A percentile compares a stretch with the other conserved stretches of the same genome.
These are phyloP conservation scores for Teleogryllus oceanicus DNA, from an alignment of 2,888 invertebrate genomes.

Conservation along the genomic window DNA sequence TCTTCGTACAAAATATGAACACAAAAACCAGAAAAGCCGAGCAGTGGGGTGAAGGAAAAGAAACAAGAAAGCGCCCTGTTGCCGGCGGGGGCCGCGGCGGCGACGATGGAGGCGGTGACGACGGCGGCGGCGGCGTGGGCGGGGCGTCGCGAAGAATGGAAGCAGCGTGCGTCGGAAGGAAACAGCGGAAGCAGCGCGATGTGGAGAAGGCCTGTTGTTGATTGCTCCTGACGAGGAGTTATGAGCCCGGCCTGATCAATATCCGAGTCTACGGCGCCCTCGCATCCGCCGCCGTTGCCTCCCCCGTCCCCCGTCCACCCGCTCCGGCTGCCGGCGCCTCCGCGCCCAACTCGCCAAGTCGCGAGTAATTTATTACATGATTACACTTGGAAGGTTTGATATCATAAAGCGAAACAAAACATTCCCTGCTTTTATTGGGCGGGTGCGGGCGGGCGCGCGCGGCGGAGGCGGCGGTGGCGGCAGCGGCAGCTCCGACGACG, in stretches of 20 bases:
- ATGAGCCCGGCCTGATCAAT: conserved; percentile 11
- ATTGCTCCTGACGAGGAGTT: conserved; percentile 9
- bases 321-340: not conserved
- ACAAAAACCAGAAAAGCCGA: not conserved
- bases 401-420: conserved; percentile 27
- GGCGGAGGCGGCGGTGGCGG: not conserved
- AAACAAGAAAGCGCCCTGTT: not conserved
- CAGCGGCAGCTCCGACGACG: not conserved
- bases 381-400: conserved; percentile 29
- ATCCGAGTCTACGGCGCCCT: not conserved
- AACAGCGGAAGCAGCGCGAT: not conserved
- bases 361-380: conserved; percentile 27
- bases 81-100: not conserved
- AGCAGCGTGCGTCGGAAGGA: not conserved
- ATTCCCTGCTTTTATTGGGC: conserved; percentile 22
- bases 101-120: not conserved
- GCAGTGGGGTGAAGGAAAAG: not conserved
- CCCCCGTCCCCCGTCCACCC: not conserved
- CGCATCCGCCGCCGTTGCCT: not conserved
- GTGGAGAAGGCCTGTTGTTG: not conserved
- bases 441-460: not conserved
- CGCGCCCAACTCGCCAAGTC: not conserved
- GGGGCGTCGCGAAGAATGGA: not conserved
- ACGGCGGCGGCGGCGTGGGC: not conserved
- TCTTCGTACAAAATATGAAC: too few species aligned